These are phyloP conservation scores for Lepidothrix coronata DNA, from an alignment of 2,113 vertebrate genomes.

Conservation along the genomic window DNA sequence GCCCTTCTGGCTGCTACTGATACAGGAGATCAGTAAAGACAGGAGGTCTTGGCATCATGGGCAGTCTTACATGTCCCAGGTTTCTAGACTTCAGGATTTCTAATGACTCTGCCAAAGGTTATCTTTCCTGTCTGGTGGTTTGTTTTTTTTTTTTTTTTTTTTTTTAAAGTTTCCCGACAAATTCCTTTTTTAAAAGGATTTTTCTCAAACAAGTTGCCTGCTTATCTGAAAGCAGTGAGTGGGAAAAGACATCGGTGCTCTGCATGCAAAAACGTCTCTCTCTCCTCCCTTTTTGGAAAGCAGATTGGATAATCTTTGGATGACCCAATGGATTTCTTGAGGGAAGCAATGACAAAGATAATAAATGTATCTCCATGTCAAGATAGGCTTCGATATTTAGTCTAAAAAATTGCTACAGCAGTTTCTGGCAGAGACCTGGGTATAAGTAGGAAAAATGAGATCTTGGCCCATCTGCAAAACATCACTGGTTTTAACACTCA, in stretches of 20 bases:
- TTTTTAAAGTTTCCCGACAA: background rate
- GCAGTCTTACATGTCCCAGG: background rate
- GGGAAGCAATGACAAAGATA: slow-evolving; percentile 24
- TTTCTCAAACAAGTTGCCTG: background rate
- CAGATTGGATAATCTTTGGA: slow-evolving; percentile 27
- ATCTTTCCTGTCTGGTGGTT: background rate
- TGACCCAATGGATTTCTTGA: slow-evolving; percentile 29
- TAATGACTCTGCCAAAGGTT: background rate
- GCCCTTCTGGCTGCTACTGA: background rate
- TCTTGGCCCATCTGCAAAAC: slow-evolving; percentile 8
- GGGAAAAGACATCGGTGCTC: background rate
- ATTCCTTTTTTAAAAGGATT: background rate
- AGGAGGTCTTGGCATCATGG: background rate
- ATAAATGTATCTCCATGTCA: background rate
- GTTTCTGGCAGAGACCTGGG: slow-evolving; percentile 26
- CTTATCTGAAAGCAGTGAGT: background rate
- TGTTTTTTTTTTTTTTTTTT: background rate
- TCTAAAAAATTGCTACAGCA: slow-evolving; percentile 18
- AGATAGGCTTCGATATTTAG: background rate
- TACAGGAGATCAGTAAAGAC: background rate
- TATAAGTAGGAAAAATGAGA: background rate
- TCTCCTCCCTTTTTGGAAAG: background rate
- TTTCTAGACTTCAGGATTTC: background rate
- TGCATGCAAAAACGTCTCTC: background rate
- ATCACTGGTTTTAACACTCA: background rate